A percentile compares a stretch with the other conserved stretches of the same genome.
These are phyloP conservation scores for Emberiza fucata DNA, from an alignment of 2,113 vertebrate genomes.

Conservation along the genomic window DNA sequence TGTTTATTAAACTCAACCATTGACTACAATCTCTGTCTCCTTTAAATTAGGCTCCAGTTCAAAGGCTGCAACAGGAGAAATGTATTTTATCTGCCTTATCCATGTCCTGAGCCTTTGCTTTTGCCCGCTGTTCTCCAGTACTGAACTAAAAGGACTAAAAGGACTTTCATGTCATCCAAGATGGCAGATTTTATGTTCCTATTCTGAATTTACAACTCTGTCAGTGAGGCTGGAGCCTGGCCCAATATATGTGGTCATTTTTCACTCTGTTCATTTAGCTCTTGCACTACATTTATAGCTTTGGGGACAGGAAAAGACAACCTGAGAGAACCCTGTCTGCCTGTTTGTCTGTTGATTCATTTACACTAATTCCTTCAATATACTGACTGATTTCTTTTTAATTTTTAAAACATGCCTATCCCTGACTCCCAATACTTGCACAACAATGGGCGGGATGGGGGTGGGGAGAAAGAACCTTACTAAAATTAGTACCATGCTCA, in stretches of 20 bases:
- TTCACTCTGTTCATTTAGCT: constrained; percentile 40
- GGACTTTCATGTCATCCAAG: not conserved
- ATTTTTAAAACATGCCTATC: constrained; percentile 27
- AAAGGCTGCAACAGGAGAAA: not conserved
- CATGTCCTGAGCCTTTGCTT: not conserved
- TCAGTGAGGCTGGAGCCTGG: constrained; percentile 3
- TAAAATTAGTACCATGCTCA: not conserved
- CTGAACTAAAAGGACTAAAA: not conserved
- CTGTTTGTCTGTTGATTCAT: constrained; percentile 27
- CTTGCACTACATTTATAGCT: not conserved
- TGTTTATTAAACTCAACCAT: not conserved
- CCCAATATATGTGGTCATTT: constrained; percentile 37
- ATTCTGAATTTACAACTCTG: constrained; percentile 26
- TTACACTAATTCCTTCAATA: constrained; percentile 39
- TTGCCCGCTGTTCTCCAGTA: not conserved
- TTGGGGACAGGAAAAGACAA: constrained; percentile 11
- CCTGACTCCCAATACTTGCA: not conserved
- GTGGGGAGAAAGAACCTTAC: not conserved
- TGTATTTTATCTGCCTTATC: not conserved
- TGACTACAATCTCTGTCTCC: not conserved
- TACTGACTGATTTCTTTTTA: constrained; percentile 36
- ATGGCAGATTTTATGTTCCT: not conserved
- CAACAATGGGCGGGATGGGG: not conserved
- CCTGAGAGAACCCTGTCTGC: not conserved
- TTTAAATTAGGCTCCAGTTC: not conserved